Conservation (phyloP, 2,888 invertebrate genomes). For the Dexiosoma caninum region DNA sequence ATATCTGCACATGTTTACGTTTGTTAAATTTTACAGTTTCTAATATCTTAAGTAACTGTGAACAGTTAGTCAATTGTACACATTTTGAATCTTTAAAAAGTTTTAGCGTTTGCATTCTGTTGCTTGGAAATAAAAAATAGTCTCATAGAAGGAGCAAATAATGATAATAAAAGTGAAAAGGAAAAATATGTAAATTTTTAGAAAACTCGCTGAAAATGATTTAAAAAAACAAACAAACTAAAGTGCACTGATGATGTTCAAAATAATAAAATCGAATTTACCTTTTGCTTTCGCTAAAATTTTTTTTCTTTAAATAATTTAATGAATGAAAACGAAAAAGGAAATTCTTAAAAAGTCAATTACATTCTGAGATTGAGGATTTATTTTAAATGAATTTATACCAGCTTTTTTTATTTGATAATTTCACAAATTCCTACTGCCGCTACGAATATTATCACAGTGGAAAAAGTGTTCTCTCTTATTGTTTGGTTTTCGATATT, state of each 20-base stretch:
- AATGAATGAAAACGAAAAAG: not conserved
- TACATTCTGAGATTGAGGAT: constrained; percentile 13
- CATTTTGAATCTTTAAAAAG: constrained; percentile 35
- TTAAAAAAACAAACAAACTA: not conserved
- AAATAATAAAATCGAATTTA: constrained; percentile 9
- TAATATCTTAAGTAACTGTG: not conserved
- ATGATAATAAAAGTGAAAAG: not conserved
- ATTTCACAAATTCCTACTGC: not conserved
- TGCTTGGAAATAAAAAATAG: not conserved
- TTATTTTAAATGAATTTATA: not conserved
- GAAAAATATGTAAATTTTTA: constrained; percentile 6
- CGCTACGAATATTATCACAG: not conserved
- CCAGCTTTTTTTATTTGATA: not conserved
- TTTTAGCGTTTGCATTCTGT: constrained; percentile 2
- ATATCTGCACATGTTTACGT: not conserved
- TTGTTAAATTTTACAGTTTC: not conserved
- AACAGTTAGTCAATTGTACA: constrained; percentile 9
- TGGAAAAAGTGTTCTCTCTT: not conserved
- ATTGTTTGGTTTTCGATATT: not conserved
- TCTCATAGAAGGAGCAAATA: not conserved
- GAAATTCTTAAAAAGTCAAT: constrained; percentile 24
- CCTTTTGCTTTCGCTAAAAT: not conserved
- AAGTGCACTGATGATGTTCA: not conserved
- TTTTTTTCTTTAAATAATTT: not conserved
- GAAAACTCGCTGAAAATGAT: not conserved